Percentiles rank a stretch among this genome's conserved stretches.
Evolutionary conservation across 2,797 vertebrate species (phyloP).

Genomic region (Mergus octosetaceus): DNA sequence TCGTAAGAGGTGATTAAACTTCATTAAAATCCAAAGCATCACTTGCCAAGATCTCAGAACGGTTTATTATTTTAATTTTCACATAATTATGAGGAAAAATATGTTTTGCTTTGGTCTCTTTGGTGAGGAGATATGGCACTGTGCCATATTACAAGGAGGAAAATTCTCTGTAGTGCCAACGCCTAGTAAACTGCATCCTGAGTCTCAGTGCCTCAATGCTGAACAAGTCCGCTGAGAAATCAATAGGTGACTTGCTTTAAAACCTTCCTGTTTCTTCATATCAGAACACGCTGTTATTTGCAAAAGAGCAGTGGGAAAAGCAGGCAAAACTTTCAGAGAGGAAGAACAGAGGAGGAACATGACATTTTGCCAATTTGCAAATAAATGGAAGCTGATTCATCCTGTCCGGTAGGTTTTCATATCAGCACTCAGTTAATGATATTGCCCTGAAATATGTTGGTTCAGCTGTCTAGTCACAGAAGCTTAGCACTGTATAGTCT

Average conservation of each 20-base stretch:
- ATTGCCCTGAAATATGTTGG: slow-evolving; percentile 34
- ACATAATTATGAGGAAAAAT: slow-evolving; percentile 21
- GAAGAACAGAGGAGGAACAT: slow-evolving; percentile 6
- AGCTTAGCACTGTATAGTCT: background rate
- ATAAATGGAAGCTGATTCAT: slow-evolving; percentile 61
- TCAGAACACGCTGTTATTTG: background rate
- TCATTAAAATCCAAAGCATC: background rate
- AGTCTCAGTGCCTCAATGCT: background rate
- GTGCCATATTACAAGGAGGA: background rate
- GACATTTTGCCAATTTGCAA: slow-evolving; percentile 21
- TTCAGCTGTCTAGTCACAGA: slow-evolving; percentile 41
- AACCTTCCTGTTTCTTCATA: slow-evolving; percentile 11
- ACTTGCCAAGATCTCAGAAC: background rate
- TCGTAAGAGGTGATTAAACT: background rate
- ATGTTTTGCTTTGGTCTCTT: slow-evolving; percentile 43
- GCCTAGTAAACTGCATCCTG: slow-evolving; percentile 25
- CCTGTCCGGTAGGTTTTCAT: background rate
- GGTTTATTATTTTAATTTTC: slow-evolving; percentile 43
- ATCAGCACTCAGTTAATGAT: slow-evolving; percentile 17
- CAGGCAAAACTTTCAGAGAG: background rate
- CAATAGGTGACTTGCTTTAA: background rate
- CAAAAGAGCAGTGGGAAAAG: slow-evolving; percentile 19
- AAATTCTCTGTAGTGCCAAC: slow-evolving; percentile 24
- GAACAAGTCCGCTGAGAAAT: background rate
- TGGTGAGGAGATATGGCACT: background rate